Evolutionary conservation across 2,888 invertebrate species (phyloP).

Genomic region (Mimas tiliae): DNA sequence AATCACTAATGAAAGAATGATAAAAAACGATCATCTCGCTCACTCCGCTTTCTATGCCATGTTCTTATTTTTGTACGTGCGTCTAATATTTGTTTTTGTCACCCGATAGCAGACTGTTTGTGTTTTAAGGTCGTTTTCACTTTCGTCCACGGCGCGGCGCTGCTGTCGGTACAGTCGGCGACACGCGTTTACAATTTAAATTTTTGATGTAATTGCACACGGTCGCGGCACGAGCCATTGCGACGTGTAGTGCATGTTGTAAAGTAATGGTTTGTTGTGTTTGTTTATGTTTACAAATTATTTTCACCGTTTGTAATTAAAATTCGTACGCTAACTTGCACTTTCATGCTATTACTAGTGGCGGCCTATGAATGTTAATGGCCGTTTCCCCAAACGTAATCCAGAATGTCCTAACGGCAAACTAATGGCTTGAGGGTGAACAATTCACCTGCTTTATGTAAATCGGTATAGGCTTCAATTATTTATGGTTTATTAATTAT

Average conservation of each 20-base stretch:
- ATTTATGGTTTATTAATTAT: too few species aligned
- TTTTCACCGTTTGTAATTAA: not conserved
- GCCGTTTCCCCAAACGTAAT: not conserved
- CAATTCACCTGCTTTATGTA: too few species aligned
- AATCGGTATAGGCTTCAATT: too few species aligned
- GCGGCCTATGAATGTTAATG: not conserved
- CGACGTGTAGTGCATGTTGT: constrained; percentile 13
- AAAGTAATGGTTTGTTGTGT: not conserved
- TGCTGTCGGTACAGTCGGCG: constrained; percentile 50
- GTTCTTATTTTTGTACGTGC: constrained; percentile 64
- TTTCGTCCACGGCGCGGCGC: constrained; percentile 58
- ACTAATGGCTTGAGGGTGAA: not conserved
- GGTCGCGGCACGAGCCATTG: not conserved
- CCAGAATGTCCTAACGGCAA: not conserved
- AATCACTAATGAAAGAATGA: constrained; percentile 52
- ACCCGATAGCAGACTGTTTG: constrained; percentile 55
- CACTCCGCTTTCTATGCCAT: constrained; percentile 38
- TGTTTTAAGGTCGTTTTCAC: constrained; percentile 80
- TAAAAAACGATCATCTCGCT: constrained; percentile 25
- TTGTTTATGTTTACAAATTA: constrained; percentile 12
- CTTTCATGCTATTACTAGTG: constrained; percentile 1
- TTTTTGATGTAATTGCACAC: constrained; percentile 37
- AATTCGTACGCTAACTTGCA: not conserved
- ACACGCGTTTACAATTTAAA: constrained; percentile 52
- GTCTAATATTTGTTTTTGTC: constrained; percentile 74